Base-by-base conservation (phyloP, 2,797 vertebrate genomes). In the Zonotrichia albicollis region DNA sequence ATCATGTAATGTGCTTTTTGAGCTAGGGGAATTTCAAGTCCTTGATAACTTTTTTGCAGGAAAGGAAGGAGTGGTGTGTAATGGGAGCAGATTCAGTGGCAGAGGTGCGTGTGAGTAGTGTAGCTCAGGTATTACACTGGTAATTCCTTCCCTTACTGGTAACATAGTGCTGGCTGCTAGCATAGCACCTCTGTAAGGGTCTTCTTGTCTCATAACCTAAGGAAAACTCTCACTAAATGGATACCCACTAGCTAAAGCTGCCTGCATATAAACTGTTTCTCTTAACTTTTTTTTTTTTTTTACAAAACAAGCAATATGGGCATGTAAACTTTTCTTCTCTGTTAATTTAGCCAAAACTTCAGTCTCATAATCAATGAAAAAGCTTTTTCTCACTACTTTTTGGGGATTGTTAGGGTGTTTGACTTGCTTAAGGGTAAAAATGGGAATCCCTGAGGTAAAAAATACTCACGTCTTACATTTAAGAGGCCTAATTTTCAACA, bases 111-210 rank as follows among this genome's bases (percentile, higher is more conserved):
- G 13, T 62, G 30, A 55, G 26, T 66, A 32, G 15, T 55, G 27
- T 45, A 55, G 43, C 9, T 90, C 30, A 80, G 53, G 27, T 32
- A 10, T 7, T 42, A 34, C 23, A 22, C 15, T 42, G 23, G 8
- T 61, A 20, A 78, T 84, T 90, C 34, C 26, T 77, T 53, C 34
- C 27, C 26, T 42, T 61, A 16, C 29, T 61, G 32, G 38, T 86
- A 48, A 40, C 2, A 3, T 6, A 58, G 18, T 2, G 2, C 27
- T 73, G 42, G 9, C 26, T 80, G 48, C 57, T 87, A 25, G 21
- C 23, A 10, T 1, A 48, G 26, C 50, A 17, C 16, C 45, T 65
- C 8, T 0, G 0, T 53, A 45, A 61, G 3, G 2, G 8, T 74
- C 43, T 74, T 12, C 50, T 57, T 86, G 23, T 14, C 34, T 68